Evolutionary conservation across 2,888 invertebrate genomes (phyloP).

Genomic region (Drosophila nr. perissopoda): DNA sequence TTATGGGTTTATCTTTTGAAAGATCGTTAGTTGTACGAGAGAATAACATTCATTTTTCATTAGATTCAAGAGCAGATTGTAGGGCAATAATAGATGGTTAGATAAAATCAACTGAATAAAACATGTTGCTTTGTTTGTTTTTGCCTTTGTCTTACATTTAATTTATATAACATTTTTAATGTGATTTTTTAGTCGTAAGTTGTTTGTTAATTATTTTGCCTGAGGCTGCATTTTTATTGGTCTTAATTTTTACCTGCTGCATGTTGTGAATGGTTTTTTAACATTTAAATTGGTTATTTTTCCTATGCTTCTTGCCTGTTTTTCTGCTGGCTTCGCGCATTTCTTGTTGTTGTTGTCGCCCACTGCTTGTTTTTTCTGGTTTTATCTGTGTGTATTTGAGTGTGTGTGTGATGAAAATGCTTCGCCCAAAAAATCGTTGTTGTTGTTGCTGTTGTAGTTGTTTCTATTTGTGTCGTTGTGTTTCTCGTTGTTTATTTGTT

Average conservation of each 20-base stretch:
- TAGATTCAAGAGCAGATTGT: constrained; percentile 51
- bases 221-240: constrained; percentile 68
- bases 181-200: constrained; percentile 1
- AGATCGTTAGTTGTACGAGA: constrained; percentile 59
- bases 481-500: constrained; percentile 67
- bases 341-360: constrained; percentile 72
- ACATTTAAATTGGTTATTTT: constrained; percentile 78
- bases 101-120: constrained; percentile 1
- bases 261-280: constrained; percentile 64
- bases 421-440: constrained; percentile 57
- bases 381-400: constrained; percentile 19
- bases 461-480: constrained; percentile 56
- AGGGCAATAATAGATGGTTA: neutral
- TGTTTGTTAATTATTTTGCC: constrained; percentile 42
- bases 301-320: constrained; percentile 48
- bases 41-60: constrained; percentile 63
- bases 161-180: constrained; percentile 41
- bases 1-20: constrained; percentile 54
- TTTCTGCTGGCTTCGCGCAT: constrained; percentile 41
- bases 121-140: neutral
- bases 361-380: constrained; percentile 57
- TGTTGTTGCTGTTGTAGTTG: constrained; percentile 38
- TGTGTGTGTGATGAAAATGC: constrained; percentile 49
- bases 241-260: constrained; percentile 72
- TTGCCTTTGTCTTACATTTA: constrained; percentile 24